Evolutionary conservation across 2,797 vertebrate genomes (phyloP).

Genomic region (Neosilurus hyrtlii): DNA sequence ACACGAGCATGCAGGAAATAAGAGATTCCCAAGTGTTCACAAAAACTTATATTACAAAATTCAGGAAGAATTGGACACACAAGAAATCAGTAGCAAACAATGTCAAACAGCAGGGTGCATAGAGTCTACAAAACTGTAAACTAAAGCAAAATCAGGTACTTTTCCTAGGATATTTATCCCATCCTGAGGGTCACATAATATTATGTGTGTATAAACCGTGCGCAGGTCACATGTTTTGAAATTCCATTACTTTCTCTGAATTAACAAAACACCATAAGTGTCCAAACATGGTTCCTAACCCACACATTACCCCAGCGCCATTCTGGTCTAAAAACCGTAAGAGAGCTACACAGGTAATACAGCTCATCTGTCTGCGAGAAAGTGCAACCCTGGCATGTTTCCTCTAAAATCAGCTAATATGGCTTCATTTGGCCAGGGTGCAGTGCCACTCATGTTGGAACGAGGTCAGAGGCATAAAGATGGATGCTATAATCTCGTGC

Average conservation of each 20-base stretch:
- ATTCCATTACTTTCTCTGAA: constrained; percentile 35
- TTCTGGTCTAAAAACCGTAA: constrained; percentile 32
- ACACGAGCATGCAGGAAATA: constrained; percentile 16
- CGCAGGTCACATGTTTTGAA: constrained; percentile 25
- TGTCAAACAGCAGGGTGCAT: background rate
- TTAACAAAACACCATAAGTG: constrained; percentile 41
- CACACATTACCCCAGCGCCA: constrained; percentile 31
- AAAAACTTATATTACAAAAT: constrained; percentile 19
- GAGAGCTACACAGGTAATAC: constrained; percentile 29
- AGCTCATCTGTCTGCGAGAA: constrained; percentile 40
- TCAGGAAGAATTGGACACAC: background rate
- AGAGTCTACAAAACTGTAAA: background rate
- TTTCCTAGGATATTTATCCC: background rate
- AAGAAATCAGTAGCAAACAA: background rate
- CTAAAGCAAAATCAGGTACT: background rate
- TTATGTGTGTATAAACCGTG: background rate
- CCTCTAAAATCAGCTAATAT: constrained; percentile 45
- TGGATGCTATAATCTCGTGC: constrained; percentile 75
- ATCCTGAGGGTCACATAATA: background rate
- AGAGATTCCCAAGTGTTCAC: constrained; percentile 11
- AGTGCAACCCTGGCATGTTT: constrained; percentile 37
- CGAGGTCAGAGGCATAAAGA: constrained; percentile 73
- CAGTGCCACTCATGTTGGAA: constrained; percentile 56
- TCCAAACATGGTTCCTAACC: constrained; percentile 43
- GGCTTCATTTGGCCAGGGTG: constrained; percentile 49